Evolutionary conservation across 2,888 invertebrate species (phyloP), one percentile per base, ranked within the genome.

Genomic region (Uropetala carovei): DNA sequence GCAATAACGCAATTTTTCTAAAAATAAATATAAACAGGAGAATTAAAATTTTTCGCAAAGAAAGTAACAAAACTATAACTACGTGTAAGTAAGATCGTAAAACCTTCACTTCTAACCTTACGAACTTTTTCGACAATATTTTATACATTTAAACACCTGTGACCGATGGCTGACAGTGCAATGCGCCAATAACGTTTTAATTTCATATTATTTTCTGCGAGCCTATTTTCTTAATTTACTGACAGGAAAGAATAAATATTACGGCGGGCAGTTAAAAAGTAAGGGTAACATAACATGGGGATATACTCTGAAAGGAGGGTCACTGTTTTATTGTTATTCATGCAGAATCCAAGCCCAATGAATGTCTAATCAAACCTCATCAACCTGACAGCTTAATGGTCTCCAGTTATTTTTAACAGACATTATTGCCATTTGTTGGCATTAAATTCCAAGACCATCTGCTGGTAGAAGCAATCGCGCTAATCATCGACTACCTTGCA

Each of bases 321-420:
- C 43, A 43, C n/a, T n/a, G 5, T 43, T 43, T 43, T 43, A 5
- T 43, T 43, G 43, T 43, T 43, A 5, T 3, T 3, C n/a, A 43
- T 11, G 57, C 43, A 68, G 43, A 64, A n/a, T 56, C 13, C 30
- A 43, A 60, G 30, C 43, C 64, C 9, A 60, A 89, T 89, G 64
- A 89, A 56, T 59, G 64, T 43, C 89, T 64, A 64, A 89, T 68
- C 89, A 68, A 89, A 89, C n/a, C 64, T 89, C 64, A 89, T 89
- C 89, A 89, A 89, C 60, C 11, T 18, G 64, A 64, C 64, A 68
- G 89, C 60, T 18, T 89, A 64, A 89, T 89, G 89, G 18, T 43
- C 89, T 18, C 75, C 10, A 22, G 27, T 27, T 27, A 27, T 27
- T 75, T 75, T 27, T 75, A 75, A 75, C 75, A 27, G 27, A 22